phyloP scores from a whole-genome alignment of 1,140 invertebrate genomes.

The Antheraea pernyi region DNA sequence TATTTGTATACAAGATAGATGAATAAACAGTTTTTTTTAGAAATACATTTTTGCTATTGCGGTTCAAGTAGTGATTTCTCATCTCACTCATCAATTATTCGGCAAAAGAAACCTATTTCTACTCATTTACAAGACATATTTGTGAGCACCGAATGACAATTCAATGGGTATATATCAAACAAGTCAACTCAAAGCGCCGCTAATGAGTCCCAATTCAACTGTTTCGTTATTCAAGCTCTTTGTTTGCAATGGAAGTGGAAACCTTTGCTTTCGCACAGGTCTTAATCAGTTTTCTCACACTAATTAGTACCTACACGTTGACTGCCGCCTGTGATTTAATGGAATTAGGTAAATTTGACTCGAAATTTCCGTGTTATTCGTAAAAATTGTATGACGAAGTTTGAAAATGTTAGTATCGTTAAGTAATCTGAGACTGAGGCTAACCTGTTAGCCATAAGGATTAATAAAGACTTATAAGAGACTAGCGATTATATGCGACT shows the following conservation, averaged over 20 bases:
- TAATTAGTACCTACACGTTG: conserved; percentile 20
- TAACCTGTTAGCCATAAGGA: no score
- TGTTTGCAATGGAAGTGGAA: conserved; percentile 16
- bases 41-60: no score
- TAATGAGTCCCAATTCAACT: conserved; percentile 31
- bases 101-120: conserved; percentile 21
- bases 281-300: conserved; percentile 23
- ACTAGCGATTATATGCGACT: no score
- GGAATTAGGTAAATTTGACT: background rate
- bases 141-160: conserved; percentile 32
- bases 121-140: conserved; percentile 23
- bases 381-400: background rate
- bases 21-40: no score
- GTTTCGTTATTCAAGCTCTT: conserved; percentile 27
- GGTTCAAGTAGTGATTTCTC: background rate
- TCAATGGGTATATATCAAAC: conserved; percentile 28
- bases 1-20: no score
- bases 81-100: background rate
- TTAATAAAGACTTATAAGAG: no score
- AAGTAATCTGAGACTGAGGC: background rate
- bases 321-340: background rate
- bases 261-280: conserved; percentile 12
- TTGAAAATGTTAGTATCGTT: background rate
- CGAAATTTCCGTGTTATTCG: background rate
- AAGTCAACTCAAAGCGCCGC: conserved; percentile 29